Base-by-base conservation (phyloP, 2,797 vertebrate species). In the Argya squamiceps region DNA sequence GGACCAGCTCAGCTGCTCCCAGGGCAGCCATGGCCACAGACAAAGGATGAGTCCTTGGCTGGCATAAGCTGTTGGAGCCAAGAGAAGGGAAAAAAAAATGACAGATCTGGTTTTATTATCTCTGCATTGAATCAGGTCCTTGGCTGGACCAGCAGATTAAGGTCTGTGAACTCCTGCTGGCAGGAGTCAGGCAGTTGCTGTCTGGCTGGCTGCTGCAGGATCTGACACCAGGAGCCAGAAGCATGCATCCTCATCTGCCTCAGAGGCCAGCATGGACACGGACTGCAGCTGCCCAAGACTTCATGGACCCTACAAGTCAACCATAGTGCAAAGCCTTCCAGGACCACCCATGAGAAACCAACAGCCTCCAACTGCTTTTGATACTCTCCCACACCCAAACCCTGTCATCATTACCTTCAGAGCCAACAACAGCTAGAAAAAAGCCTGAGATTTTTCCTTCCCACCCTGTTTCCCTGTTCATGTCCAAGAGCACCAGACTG, bases 391-490 rank as follows among this genome's bases (percentile, higher is more conserved):
- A 37, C 32, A 75, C 69, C n/a, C 32, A 68, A 36, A 30, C 7
- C 24, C 50, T 49, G 16, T 19, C 41, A 24, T 12, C 23, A 23
- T 7, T 55, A 75, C 11, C 34, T 59, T 58, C 60, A 68, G 30
- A 37, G 18, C 2, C 0, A 2, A 60, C 0, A 0, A 29, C 3
- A 88, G 34, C 36, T 63, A 77, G 49, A 44, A 83, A 89, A 79
- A 78, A 37, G 2, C 22, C 34, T 1, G 9, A 65, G 11, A 18
- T 53, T 88, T 59, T 63, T 41, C 44, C 30, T 81, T 47, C 83
- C 69, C 49, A 49, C 11, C 62, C 75, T 0, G 0, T 41, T 74
- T 37, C 77, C 71, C 30, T 5, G 3, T 9, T 11, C 9, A 74
- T 32, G 41, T 27, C 63, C 39, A 32, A 19, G 19, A 86, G 44